Base-by-base conservation (phyloP, 1,140 invertebrate species). In the Ectropis grisescens region DNA sequence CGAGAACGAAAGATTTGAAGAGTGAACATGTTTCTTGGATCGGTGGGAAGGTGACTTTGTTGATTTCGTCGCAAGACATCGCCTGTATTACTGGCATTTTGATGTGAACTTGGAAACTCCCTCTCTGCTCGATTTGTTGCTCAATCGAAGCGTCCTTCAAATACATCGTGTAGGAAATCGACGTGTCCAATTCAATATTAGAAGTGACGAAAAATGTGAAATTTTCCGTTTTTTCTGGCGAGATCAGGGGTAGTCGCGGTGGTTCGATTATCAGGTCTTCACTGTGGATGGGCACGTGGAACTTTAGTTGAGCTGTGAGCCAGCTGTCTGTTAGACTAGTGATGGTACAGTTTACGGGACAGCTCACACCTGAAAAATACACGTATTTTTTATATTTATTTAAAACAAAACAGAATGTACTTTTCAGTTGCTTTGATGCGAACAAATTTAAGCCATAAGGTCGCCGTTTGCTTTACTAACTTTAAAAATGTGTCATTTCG, bases 71-170 rank as follows among this genome's bases (percentile, higher is more conserved):
- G 12, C 48, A 49, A 0, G 76, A 78, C 33, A 81, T 53, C 0
- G 69, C 61, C 46, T 78, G 69, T 29, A 81, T 62, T 4, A 48
- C 39, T 0, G 76, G 76, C 51, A 72, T 59, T 56, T 66, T 68
- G 4, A 78, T 58, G 22, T 65, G 41, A 10, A 76, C 37, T 19
- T 64, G 40, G 6, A 78, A 13, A 24, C 36, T 37, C 2, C 64
- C 65, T 8, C 46, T 62, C 13, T 72, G 60, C 36, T 70, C 47
- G 6, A 59, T 28, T 8, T 74, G 62, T 4, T 29, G 31, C 12
- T 78, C 69, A 23, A 74, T 50, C 1, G 69, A 67, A 0, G 65
- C 47, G 29, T 81, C 76, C 52, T 67, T 78, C 1, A 81, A 36
- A 2, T 34, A 37, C 11, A 81, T 40, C 2, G 46, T 62, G 28